Evolutionary conservation across 92 coral and sea anemone genomes (phyloP).

Genomic region (Hydrozoanthus gracilis): DNA sequence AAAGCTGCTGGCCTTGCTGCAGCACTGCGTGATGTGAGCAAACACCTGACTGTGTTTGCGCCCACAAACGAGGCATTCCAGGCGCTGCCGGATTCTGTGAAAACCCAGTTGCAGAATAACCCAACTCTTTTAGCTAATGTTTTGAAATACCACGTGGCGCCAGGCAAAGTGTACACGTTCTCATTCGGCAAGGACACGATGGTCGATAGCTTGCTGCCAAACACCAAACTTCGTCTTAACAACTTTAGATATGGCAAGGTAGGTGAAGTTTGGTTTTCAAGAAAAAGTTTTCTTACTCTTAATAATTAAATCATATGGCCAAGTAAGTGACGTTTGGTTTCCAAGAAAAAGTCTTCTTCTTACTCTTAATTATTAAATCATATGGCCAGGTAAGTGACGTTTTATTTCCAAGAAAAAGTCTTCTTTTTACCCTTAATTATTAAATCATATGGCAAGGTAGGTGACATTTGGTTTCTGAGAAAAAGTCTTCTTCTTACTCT

Average conservation of each 20-base stretch:
- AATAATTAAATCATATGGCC: no score
- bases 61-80: conserved; percentile 91
- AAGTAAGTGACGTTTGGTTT: conserved; percentile 55
- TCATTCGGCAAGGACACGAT: conserved; percentile 77
- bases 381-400: conserved; percentile 75
- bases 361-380: no score
- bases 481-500: no score
- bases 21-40: conserved; percentile 44
- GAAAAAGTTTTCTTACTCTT: no score
- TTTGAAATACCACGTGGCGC: conserved; percentile 76
- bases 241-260: conserved; percentile 87
- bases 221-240: conserved; percentile 73
- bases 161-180: conserved; percentile 71
- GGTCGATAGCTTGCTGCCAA: conserved; percentile 58
- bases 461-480: no score
- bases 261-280: background rate
- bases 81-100: conserved; percentile 66
- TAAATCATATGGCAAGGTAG: no score
- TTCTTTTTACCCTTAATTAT: no score
- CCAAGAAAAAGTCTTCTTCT: no score
- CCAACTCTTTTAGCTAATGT: conserved; percentile 66
- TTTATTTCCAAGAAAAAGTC: background rate
- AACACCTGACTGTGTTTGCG: conserved; percentile 79
- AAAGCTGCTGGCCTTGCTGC: conserved; percentile 61
- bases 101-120: conserved; percentile 48